Base-by-base conservation (phyloP, 2,113 vertebrate species). In the Stomatorhinus ivindoensis region DNA sequence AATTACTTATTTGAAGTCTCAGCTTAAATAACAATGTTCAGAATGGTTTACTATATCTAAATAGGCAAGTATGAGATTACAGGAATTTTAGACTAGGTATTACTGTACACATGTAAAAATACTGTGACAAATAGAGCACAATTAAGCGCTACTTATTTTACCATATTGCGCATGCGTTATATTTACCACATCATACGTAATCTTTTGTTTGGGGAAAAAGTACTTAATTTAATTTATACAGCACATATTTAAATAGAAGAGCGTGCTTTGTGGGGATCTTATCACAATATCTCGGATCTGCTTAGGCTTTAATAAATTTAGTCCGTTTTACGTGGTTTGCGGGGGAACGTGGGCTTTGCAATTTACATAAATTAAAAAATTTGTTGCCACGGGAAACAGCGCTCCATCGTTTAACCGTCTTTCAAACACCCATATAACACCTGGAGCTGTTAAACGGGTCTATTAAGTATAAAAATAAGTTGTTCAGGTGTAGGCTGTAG, bases 401-500 rank as follows among this genome's bases (percentile, higher is more conserved):
- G 24, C 55, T 44, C 55, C 4, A 24, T 65, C 55, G 21, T 44
- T 15, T 42, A 88, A 88, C 6, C 39, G 44, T 44, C 15, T 87
- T 48, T 87, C 51, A 55, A 58, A n/a, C 50, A 24, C 10, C 35
- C 39, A 39, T 11, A 4, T 44, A 58, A 87, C 87, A 88, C 55
- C 87, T 61, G 53, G 31, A 39, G 87, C 35, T 35, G 27, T 31
- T 87, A 42, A 88, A 11, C 55, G 31, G 55, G 19, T 24, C 24
- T 6, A 46, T 88, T 46, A 53, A 21, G 47, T 88, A 88, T 88
- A 88, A 55, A 88, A 88, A 31, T 83, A 83, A 83, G 80, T 51
- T 51, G 48, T 86, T 55, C n/a, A 39, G 58, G 35, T 31, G 17
- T 31, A 21, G 21, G 11, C 31, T n/a, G 39, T 24, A 7, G 13